Evolutionary conservation across 2,888 invertebrate genomes (phyloP), one percentile per base, ranked within the genome.

Genomic region (Morpho achilles): DNA sequence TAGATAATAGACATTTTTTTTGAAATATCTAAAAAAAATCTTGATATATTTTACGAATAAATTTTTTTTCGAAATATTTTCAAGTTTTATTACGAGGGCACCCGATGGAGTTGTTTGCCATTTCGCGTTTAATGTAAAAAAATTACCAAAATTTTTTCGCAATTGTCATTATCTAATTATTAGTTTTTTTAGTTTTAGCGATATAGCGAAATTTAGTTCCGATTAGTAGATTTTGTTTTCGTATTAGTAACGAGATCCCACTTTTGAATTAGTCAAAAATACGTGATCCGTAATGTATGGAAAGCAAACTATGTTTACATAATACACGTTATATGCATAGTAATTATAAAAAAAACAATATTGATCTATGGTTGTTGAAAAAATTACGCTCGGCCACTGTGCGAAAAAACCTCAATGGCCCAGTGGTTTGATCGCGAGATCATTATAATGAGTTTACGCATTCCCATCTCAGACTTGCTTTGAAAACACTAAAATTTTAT

Each of bases 231-330:
- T 41, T 49, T 62, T 48, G n/a, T 46, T 16, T 50, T 54, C 40
- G n/a, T 32, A 32, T 5, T 32, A 32, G 32, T 32, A 3, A 32
- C 32, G 66, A 63, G 73, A 71, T 76, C 75, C 75, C 68, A 73
- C 62, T 77, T 79, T 75, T 77, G 75, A 76, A 67, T 56, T 32
- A 69, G 67, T 77, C 76, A 77, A 77, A 77, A 76, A 57, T 64
- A 66, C 74, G 76, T 74, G 75, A 77, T 76, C 73, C 64, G 46
- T 59, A 46, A 32, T 40, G 7, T 39, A 52, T 43, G 53, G 45
- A 58, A 50, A 42, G 47, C 50, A 16, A 62, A 51, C 55, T 58
- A 58, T 59, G 58, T 56, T 62, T 56, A 63, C 61, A 32, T 32
- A 32, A 32, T 32, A 16, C 4, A 23, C 32, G 32, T 32, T 32